Percentiles rank a stretch among this genome's conserved stretches.
phyloP scores from a whole-genome alignment of 2,113 vertebrate species.

The Heliornis fulica region DNA sequence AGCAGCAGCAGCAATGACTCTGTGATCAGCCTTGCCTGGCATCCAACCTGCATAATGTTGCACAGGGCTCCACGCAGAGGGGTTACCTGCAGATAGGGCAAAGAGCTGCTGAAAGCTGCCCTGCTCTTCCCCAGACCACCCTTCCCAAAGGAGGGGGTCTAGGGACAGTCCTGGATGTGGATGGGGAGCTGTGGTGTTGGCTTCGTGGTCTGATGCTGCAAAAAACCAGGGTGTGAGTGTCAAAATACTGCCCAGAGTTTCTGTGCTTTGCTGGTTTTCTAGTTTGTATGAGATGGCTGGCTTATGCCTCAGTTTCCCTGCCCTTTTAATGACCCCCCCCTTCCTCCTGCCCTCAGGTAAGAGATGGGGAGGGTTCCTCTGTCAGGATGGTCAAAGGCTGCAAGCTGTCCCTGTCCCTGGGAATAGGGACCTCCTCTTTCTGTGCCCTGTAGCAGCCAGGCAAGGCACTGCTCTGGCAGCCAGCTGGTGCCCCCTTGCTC shows the following conservation, averaged over 20 bases:
- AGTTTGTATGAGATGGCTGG: accelerated
- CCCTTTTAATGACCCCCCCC: accelerated
- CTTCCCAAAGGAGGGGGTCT: accelerated
- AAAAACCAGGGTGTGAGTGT: background rate
- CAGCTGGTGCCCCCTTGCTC: conserved; percentile 54
- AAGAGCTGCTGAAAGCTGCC: background rate
- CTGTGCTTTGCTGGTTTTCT: background rate
- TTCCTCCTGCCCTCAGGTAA: background rate
- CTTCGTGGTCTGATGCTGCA: background rate
- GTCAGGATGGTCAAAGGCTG: background rate
- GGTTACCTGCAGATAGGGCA: background rate
- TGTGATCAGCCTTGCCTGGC: conserved; percentile 66
- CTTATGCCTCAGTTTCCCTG: background rate
- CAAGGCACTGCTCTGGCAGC: background rate
- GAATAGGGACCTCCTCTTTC: background rate
- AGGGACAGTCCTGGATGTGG: background rate
- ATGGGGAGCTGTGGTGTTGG: accelerated
- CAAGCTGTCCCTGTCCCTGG: accelerated
- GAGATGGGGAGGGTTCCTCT: background rate
- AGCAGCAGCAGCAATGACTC: conserved; percentile 46
- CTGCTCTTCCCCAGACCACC: background rate
- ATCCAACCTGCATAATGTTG: background rate
- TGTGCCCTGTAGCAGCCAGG: background rate
- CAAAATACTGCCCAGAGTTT: background rate
- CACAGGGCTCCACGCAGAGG: background rate